Conservation (phyloP, 2,888 invertebrate genomes). For the Trichogramma dendrolimi region DNA sequence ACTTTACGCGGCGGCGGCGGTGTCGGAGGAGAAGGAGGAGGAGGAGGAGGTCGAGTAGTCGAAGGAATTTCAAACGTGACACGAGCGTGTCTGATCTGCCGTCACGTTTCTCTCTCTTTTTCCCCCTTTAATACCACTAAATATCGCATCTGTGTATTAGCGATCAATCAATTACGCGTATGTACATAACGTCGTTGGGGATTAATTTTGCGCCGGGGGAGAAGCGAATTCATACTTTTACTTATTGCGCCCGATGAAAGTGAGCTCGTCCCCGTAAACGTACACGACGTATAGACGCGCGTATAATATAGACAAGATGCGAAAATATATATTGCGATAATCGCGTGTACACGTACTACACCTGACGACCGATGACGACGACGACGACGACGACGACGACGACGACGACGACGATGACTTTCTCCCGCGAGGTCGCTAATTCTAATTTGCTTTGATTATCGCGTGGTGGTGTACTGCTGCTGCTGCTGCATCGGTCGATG, state of each 20-base stretch:
- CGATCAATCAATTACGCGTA: constrained; percentile 14
- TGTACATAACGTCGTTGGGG: background rate
- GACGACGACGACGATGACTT: no score
- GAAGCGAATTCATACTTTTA: constrained; percentile 8
- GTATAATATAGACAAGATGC: no score
- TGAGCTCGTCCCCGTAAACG: constrained; percentile 1
- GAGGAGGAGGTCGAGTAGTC: background rate
- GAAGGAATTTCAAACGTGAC: background rate
- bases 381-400: no score
- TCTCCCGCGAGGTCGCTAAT: no score
- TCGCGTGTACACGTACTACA: no score
- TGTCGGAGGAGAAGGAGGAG: no score
- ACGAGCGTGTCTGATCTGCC: background rate
- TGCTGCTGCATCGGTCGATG: background rate
- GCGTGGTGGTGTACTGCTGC: background rate
- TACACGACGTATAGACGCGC: background rate
- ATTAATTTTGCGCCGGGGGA: constrained; percentile 5
- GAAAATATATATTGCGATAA: no score
- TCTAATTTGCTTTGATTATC: no score
- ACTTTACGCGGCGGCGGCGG: constrained; percentile 7
- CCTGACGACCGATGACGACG: no score
- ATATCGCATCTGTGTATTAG: constrained; percentile 2
- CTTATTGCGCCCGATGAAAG: constrained; percentile 4
- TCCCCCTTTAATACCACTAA: no score
- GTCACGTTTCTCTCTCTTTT: constrained; percentile 8